phyloP scores from a whole-genome alignment of 2,113 vertebrate species.

The Rhynchomys soricoides region DNA sequence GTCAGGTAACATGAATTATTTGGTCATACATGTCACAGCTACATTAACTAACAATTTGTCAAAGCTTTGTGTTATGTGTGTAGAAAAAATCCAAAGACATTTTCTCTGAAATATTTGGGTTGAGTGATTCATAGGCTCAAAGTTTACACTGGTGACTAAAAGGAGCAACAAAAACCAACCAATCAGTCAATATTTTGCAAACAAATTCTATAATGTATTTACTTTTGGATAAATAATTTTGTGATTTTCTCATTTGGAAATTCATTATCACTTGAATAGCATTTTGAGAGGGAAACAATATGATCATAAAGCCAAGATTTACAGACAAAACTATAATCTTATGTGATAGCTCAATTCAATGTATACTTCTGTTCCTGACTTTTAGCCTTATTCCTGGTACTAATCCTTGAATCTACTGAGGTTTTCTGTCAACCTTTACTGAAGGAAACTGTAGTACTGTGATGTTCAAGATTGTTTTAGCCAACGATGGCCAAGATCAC shows the following conservation, averaged over 20 bases:
- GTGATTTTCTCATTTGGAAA: not conserved
- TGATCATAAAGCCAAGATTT: not conserved
- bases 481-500: not conserved
- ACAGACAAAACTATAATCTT: not conserved
- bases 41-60: conserved; percentile 11
- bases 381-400: not conserved
- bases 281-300: not conserved
- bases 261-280: not conserved
- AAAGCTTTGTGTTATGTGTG: not conserved
- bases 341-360: not conserved
- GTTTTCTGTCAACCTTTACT: not conserved
- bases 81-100: not conserved
- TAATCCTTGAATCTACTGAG: not conserved
- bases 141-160: not conserved
- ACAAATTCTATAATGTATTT: not conserved
- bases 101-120: not conserved
- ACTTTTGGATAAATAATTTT: not conserved
- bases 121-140: not conserved
- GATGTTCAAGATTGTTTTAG: not conserved
- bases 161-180: not conserved
- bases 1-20: not conserved
- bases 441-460: not conserved
- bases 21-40: conserved; percentile 1
- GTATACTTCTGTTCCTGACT: not conserved
- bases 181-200: not conserved